Evolutionary conservation across 2,113 vertebrate species (phyloP).

Genomic region (Poecile atricapillus): DNA sequence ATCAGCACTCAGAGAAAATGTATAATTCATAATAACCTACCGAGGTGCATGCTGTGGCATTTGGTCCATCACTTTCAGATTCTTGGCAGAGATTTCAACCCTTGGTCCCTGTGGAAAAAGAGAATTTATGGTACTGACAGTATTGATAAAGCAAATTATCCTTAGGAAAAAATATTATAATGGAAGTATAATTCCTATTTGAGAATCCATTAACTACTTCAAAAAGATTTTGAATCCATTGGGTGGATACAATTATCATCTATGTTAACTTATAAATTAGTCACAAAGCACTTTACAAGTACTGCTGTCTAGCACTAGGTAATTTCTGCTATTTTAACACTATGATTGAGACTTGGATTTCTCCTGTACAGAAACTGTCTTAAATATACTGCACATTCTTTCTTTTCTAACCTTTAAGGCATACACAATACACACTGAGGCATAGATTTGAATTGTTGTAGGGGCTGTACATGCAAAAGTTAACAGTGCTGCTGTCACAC

Average conservation of each 20-base stretch:
- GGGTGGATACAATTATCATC: conserved; percentile 7
- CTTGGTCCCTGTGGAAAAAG: conserved; percentile 84
- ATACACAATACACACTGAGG: not conserved
- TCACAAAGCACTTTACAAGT: conserved; percentile 5
- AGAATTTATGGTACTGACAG: not conserved
- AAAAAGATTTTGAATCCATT: not conserved
- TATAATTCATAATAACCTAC: conserved; percentile 66
- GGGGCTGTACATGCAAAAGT: not conserved
- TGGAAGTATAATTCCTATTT: not conserved
- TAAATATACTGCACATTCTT: not conserved
- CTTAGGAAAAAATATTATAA: not conserved
- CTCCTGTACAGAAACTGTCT: not conserved
- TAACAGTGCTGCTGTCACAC: not conserved
- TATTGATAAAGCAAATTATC: not conserved
- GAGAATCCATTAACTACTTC: conserved; percentile 33
- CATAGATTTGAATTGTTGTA: not conserved
- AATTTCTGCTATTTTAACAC: not conserved
- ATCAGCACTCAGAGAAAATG: not conserved
- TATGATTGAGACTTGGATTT: not conserved
- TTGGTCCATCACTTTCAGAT: conserved; percentile 96
- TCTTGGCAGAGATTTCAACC: conserved; percentile 97
- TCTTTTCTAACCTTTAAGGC: not conserved
- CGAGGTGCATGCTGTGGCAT: conserved; percentile 90
- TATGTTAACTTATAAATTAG: conserved; percentile 30
- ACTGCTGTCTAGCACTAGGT: not conserved